A percentile compares a stretch with the other conserved stretches of the same genome.
Evolutionary conservation across 2,113 vertebrate species (phyloP).

Genomic region (Noctilio leporinus): DNA sequence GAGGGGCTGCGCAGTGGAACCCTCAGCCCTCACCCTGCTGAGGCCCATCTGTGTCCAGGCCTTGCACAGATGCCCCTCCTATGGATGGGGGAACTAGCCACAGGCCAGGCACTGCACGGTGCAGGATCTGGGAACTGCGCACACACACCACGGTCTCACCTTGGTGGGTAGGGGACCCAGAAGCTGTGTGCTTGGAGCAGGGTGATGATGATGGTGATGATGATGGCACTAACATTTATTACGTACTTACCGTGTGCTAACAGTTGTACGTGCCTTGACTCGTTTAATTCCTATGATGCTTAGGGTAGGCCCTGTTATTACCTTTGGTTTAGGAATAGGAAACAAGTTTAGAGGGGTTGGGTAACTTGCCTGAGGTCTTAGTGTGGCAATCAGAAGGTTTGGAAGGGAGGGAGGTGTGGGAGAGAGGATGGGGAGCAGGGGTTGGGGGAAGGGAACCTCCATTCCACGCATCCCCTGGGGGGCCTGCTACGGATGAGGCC

Average conservation of each 20-base stretch:
- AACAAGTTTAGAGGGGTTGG: neutral
- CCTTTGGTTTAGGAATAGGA: neutral
- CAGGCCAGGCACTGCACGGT: neutral
- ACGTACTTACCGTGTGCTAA: neutral
- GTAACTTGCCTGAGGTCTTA: neutral
- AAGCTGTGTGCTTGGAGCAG: neutral
- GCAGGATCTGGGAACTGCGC: neutral
- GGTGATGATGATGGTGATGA: too few species aligned
- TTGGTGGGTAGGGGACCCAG: neutral
- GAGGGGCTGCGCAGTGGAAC: neutral
- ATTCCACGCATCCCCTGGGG: neutral
- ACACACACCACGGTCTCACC: neutral
- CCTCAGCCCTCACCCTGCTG: neutral
- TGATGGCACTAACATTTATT: neutral
- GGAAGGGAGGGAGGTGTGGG: neutral
- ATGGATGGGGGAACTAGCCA: fast-evolving
- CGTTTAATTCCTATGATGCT: neutral
- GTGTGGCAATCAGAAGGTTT: neutral
- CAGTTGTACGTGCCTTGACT: neutral
- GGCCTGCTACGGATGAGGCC: neutral
- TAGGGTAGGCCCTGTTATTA: neutral
- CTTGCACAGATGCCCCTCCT: neutral
- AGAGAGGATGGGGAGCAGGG: neutral
- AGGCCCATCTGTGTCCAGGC: neutral
- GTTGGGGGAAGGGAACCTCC: neutral